A percentile compares a stretch with the other conserved stretches of the same genome.
Evolutionary conservation across 2,888 invertebrate species (phyloP).

Genomic region (Netelia fuscicornis): DNA sequence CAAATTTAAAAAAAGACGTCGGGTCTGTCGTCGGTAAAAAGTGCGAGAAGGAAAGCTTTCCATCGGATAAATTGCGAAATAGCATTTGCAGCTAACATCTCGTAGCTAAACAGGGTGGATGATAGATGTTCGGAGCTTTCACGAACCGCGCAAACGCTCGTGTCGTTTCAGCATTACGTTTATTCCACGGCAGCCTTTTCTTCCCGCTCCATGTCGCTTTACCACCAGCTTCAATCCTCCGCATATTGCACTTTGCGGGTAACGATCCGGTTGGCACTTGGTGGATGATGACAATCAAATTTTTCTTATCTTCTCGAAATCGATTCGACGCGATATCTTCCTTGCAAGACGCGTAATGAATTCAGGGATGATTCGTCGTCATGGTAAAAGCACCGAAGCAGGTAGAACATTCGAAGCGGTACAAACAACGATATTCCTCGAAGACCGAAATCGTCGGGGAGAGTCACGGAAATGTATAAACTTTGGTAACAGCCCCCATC

Average conservation of each 20-base stretch:
- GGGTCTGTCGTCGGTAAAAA: constrained; percentile 18
- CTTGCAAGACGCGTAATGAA: constrained; percentile 9
- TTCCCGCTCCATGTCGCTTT: background rate
- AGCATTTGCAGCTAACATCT: constrained; percentile 47
- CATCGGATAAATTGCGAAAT: constrained; percentile 49
- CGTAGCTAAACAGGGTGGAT: constrained; percentile 48
- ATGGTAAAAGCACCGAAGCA: background rate
- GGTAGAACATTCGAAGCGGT: constrained; percentile 25
- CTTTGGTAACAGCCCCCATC: constrained; percentile 62
- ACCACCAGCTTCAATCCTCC: background rate
- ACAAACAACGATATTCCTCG: constrained; percentile 42
- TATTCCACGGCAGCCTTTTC: constrained; percentile 31
- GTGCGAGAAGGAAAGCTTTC: constrained; percentile 33
- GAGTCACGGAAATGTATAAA: constrained; percentile 68
- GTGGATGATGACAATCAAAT: background rate
- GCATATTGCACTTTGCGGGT: background rate
- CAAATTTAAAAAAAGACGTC: constrained; percentile 13
- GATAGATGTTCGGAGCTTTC: constrained; percentile 43
- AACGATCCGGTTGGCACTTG: constrained; percentile 1
- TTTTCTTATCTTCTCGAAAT: background rate
- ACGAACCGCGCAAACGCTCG: constrained; percentile 10
- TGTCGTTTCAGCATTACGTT: constrained; percentile 34
- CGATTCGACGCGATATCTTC: background rate
- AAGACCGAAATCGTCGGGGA: constrained; percentile 49
- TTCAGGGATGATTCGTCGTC: background rate